Evolutionary conservation across 2,797 vertebrate species (phyloP).

Genomic region (Paguma larvata): DNA sequence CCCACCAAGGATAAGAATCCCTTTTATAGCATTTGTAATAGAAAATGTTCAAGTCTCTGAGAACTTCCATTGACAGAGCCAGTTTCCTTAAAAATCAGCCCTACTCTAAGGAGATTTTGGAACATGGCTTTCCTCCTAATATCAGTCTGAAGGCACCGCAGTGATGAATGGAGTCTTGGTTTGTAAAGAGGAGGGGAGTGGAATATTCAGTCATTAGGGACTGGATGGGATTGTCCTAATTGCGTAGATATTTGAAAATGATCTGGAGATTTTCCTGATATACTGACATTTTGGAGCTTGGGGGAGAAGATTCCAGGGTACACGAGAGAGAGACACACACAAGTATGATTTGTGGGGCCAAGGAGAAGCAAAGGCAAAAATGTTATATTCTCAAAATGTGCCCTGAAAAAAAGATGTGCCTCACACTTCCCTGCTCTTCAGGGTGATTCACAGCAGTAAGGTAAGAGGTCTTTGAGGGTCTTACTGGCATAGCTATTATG

Average conservation of each 20-base stretch:
- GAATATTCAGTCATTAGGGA: not conserved
- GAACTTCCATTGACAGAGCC: not conserved
- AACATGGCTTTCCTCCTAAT: not conserved
- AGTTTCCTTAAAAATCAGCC: slow-evolving; percentile 54
- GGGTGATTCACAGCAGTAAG: not conserved
- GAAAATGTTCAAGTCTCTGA: slow-evolving; percentile 40
- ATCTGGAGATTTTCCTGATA: not conserved
- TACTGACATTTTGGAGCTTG: not conserved
- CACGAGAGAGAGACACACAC: not conserved
- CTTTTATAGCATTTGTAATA: slow-evolving; percentile 21
- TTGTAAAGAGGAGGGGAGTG: not conserved
- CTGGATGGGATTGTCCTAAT: not conserved
- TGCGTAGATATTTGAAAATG: not conserved
- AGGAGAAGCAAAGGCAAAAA: not conserved
- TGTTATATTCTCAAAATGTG: not conserved
- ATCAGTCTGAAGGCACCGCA: not conserved
- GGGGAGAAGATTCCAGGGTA: not conserved
- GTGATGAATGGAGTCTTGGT: not conserved
- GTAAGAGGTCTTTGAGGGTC: not conserved
- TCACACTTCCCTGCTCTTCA: not conserved
- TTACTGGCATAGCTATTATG: not conserved
- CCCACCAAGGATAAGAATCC: slow-evolving; percentile 1
- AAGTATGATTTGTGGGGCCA: not conserved
- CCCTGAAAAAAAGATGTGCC: not conserved
- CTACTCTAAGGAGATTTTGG: not conserved